These are phyloP conservation scores for Chloroceryle aenea DNA, from an alignment of 2,113 vertebrate species.

Conservation along the genomic window DNA sequence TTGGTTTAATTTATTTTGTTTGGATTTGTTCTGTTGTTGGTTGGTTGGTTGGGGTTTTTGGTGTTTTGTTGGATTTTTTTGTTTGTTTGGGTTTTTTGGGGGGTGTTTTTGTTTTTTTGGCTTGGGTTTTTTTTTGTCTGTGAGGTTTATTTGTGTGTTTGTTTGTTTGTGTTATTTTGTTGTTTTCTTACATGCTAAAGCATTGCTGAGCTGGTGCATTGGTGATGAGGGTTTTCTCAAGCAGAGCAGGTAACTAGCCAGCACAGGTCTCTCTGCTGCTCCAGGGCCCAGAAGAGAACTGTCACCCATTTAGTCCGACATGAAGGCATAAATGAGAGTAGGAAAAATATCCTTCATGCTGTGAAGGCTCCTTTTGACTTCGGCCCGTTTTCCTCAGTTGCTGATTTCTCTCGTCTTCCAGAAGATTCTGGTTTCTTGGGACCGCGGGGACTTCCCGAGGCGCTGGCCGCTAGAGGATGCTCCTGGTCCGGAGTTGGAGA, in stretches of 20 bases:
- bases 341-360: neutral
- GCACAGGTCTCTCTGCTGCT: neutral
- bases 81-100: neutral
- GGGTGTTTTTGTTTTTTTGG: neutral
- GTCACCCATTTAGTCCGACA: neutral
- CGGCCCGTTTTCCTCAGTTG: neutral
- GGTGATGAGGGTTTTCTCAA: neutral
- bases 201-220: neutral
- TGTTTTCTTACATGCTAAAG: neutral
- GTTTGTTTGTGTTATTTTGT: neutral
- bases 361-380: neutral
- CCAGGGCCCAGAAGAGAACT: neutral
- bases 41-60: neutral
- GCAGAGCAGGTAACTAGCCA: neutral
- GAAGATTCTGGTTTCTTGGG: constrained; percentile 32
- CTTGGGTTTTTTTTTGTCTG: neutral
- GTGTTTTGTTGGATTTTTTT: neutral
- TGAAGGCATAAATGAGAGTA: neutral
- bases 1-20: neutral
- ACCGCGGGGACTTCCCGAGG: neutral
- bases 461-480: constrained; percentile 60
- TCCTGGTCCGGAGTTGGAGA: neutral
- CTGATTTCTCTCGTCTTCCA: neutral
- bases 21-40: neutral
- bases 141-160: no score